Base-by-base conservation (phyloP, 2,888 invertebrate genomes). In the Cantharis rustica region DNA sequence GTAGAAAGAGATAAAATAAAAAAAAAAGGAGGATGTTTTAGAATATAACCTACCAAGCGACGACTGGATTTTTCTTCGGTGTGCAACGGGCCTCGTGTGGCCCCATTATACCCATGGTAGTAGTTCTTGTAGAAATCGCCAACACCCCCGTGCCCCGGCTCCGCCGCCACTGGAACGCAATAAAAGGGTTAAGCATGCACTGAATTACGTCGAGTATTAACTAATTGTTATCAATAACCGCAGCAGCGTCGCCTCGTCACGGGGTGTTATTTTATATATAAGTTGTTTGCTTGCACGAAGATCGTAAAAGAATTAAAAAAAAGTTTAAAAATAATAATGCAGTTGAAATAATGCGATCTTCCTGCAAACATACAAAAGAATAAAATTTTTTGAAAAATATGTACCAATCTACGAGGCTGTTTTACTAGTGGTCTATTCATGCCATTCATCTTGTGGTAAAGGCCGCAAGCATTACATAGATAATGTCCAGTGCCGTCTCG, bases 381-480 rank as follows among this genome's bases (percentile, higher is more conserved):
- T 13, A 64, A 68, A 61, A 68, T 16, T 69, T 70, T 76, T 71
- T 77, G 71, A 73, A 78, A 75, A 75, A 69, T 73, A 78, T 76
- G 86, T 93, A 97, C 97, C 95, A 95, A 92, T 91, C 97, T 92
- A 90, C 96, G 93, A 87, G 96, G 95, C 89, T 96, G 96, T 91
- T 96, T 96, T 86, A 96, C 95, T 86, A 97, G 91, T 77, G 97
- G 97, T 86, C 97, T 92, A 90, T 96, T 96, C 91, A 96, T 94
- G 88, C 97, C 96, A 90, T 97, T 98, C 95, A 97, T 95, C 92
- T 96, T 97, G 90, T 95, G 95, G 92, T 99, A 99, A 84, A 99
- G 95, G 85, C 99, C 99, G 90, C 99, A 99, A 82, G 99, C 99
- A 92, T 99, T 99, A 93, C 99, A 99, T 85, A 99, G 93, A 91